phyloP scores from a whole-genome alignment of 2,888 invertebrate genomes.

The Dorcus hopei region DNA sequence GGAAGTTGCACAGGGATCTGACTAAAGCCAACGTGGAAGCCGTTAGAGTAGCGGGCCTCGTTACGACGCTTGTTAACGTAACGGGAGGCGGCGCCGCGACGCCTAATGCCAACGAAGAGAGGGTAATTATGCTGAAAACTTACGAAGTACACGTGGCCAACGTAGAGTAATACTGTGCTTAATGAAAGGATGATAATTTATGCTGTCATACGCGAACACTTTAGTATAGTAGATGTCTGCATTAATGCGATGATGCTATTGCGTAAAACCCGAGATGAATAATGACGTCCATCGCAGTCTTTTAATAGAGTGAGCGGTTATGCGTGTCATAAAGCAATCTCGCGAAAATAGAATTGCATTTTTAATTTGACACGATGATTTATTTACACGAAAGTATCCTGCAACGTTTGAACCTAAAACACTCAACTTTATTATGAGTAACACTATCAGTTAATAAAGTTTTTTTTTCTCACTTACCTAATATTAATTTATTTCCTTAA shows the following conservation, averaged over 20 bases:
- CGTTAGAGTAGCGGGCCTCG: conserved; percentile 76
- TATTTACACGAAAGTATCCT: too few relatives aligned
- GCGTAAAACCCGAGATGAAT: not conserved
- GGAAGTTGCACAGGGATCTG: conserved; percentile 76
- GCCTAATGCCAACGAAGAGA: conserved; percentile 48
- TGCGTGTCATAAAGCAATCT: too few relatives aligned
- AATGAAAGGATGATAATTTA: conserved; percentile 10
- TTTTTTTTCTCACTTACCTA: too few relatives aligned
- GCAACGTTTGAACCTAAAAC: too few relatives aligned
- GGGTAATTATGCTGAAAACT: conserved; percentile 27
- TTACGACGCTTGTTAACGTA: conserved; percentile 80
- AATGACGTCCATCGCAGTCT: too few relatives aligned
- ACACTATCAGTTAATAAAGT: too few relatives aligned
- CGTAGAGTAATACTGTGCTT: conserved; percentile 1
- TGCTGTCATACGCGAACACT: not conserved
- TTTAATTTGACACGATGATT: too few relatives aligned
- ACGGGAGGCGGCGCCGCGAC: conserved; percentile 57
- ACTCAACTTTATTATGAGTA: too few relatives aligned
- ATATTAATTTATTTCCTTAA: too few relatives aligned
- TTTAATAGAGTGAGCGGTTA: too few relatives aligned
- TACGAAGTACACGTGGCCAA: not conserved
- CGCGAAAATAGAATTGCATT: too few relatives aligned
- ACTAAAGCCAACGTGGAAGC: conserved; percentile 83
- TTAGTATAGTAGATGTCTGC: not conserved
- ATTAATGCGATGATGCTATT: conserved; percentile 1